A percentile compares a stretch with the other conserved stretches of the same genome.
Conservation (phyloP, 2,888 invertebrate genomes). For the Scotopteryx bipunctaria region DNA sequence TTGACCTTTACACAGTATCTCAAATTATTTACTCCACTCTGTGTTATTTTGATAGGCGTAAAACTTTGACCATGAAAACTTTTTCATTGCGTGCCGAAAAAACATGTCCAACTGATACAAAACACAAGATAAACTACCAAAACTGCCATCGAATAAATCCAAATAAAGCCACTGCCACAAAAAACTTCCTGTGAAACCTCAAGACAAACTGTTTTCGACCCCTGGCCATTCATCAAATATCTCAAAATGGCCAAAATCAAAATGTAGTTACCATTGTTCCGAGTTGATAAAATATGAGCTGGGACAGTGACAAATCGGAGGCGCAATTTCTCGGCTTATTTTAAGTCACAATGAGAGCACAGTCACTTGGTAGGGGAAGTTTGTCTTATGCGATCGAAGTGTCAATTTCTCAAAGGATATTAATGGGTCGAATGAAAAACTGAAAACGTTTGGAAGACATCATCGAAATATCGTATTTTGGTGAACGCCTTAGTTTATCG, state of each 20-base stretch:
- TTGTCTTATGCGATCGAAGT: conserved; percentile 28
- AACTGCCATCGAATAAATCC: conserved; percentile 43
- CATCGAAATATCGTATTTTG: background rate
- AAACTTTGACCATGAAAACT: background rate
- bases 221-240: conserved; percentile 69
- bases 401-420: conserved; percentile 22
- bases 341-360: conserved; percentile 36
- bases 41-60: background rate
- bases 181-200: conserved; percentile 47
- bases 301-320: conserved; percentile 76
- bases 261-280: conserved; percentile 80
- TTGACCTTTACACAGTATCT: no score
- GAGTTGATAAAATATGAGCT: conserved; percentile 77
- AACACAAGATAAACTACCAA: conserved; percentile 9
- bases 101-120: background rate
- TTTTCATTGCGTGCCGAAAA: background rate
- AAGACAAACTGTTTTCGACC: conserved; percentile 58
- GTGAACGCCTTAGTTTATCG: background rate
- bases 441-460: background rate
- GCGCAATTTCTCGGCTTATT: conserved; percentile 23
- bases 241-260: conserved; percentile 74
- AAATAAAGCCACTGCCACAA: conserved; percentile 43
- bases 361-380: conserved; percentile 30
- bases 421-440: conserved; percentile 11
- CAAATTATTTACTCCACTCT: no score